Conservation (phyloP, 2,113 vertebrate genomes). For the Rhineura floridana region DNA sequence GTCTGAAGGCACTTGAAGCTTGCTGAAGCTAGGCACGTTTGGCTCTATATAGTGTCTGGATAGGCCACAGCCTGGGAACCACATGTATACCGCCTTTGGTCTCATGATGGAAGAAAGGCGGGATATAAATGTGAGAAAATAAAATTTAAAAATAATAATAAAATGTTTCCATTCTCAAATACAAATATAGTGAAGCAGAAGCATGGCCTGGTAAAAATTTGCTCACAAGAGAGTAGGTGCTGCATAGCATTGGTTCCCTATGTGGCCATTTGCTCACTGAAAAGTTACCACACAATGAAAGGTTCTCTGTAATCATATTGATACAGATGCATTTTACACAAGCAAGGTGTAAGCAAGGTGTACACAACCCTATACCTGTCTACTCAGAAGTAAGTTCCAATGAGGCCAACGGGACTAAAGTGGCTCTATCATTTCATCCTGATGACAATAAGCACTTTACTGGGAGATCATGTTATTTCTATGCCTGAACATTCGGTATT, state of each 20-base stretch:
- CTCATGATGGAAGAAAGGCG: too few species aligned
- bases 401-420: neutral
- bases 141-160: neutral
- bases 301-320: neutral
- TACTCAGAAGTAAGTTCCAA: neutral
- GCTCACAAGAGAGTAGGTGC: neutral
- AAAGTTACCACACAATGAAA: neutral
- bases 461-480: neutral
- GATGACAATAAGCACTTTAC: constrained; percentile 24
- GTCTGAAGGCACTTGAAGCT: too few species aligned
- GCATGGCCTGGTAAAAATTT: neutral
- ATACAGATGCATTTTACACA: neutral
- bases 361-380: neutral
- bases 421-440: neutral
- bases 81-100: too few species aligned
- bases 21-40: too few species aligned
- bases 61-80: too few species aligned
- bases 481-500: neutral
- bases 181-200: neutral
- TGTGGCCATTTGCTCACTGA: neutral
- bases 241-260: neutral
- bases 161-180: neutral
- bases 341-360: too few species aligned
- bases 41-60: too few species aligned
- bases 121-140: too few species aligned